These are phyloP conservation scores for Pseudonaja textilis DNA, from an alignment of 2,113 vertebrate genomes.

Conservation along the genomic window DNA sequence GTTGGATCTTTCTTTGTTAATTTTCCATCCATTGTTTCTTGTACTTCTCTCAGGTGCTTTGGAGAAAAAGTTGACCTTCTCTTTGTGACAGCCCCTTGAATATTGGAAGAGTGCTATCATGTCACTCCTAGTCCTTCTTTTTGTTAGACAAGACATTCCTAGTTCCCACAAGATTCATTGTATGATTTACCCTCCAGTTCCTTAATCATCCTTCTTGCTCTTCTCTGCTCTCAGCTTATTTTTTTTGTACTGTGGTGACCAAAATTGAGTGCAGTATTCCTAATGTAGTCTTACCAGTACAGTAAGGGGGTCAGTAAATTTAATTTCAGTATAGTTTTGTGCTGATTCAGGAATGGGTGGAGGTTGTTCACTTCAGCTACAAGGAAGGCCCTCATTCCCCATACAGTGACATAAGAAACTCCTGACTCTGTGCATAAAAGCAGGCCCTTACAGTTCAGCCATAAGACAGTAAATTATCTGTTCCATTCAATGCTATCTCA, in stretches of 20 bases:
- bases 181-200: not conserved
- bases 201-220: not conserved
- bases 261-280: not conserved
- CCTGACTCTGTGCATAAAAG: not conserved
- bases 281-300: not conserved
- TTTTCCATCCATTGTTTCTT: too few species aligned
- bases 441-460: not conserved
- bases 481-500: not conserved
- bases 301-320: not conserved
- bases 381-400: not conserved
- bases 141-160: not conserved
- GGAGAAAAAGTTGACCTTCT: too few species aligned
- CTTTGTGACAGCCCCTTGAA: not conserved
- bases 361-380: not conserved
- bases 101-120: not conserved
- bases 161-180: not conserved
- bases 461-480: not conserved
- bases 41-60: too few species aligned
- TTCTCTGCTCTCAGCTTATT: not conserved
- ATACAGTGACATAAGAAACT: not conserved
- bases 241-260: not conserved
- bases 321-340: not conserved
- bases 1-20: too few species aligned
- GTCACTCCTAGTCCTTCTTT: not conserved
- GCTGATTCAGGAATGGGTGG: not conserved